These are phyloP conservation scores for Diplogasteroides magnus DNA, from an alignment of 1,140 invertebrate species.

Conservation along the genomic window DNA sequence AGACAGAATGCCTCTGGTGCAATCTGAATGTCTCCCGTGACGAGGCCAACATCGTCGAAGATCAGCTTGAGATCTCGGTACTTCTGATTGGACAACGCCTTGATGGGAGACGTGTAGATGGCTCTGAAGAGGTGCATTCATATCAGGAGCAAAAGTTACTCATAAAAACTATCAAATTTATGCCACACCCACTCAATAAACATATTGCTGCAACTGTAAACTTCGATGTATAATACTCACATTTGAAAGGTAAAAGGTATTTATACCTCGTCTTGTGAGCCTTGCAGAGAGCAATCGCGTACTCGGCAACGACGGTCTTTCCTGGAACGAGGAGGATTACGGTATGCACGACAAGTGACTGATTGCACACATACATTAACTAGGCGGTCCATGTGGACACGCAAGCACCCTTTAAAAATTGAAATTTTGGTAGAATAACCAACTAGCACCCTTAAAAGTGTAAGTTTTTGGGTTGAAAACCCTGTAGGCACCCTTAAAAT, in stretches of 20 bases:
- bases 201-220: conserved; percentile 1
- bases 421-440: too few relatives aligned
- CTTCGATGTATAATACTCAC: conserved; percentile 4
- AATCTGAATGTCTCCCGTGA: conserved; percentile 93
- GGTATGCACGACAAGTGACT: too few relatives aligned
- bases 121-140: conserved; percentile 68
- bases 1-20: conserved; percentile 86
- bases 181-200: not conserved
- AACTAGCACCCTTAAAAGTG: too few relatives aligned
- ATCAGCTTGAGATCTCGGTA: conserved; percentile 84
- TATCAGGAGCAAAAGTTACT: conserved; percentile 1
- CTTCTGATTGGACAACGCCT: conserved; percentile 98
- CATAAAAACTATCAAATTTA: not conserved
- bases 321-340: too few relatives aligned
- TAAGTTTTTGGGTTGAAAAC: too few relatives aligned
- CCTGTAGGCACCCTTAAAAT: too few relatives aligned
- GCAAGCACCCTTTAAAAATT: too few relatives aligned
- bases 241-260: too few relatives aligned
- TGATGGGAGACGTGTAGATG: conserved; percentile 98
- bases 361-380: too few relatives aligned
- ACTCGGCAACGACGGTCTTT: conserved; percentile 98
- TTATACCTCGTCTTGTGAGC: conserved; percentile 87
- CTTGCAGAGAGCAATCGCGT: conserved; percentile 83
- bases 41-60: conserved; percentile 80
- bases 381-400: too few relatives aligned